Evolutionary conservation across 2,888 invertebrate genomes (phyloP), one percentile per base, ranked within the genome.

Genomic region (Chymomyza caudatula): DNA sequence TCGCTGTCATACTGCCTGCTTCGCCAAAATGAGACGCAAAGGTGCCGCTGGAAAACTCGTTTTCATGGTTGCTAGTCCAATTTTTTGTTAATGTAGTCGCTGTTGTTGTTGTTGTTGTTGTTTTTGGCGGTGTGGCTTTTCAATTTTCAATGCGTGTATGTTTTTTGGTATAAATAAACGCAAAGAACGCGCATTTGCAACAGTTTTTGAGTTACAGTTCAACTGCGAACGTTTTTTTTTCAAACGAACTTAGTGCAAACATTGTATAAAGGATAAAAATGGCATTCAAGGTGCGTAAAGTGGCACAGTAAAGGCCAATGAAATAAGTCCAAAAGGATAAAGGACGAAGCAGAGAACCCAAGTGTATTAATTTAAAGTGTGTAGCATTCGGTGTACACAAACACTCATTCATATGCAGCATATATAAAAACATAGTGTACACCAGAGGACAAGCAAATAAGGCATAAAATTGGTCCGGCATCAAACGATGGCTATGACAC

Each of bases 201-300:
- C 88, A 87, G 87, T 87, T 88, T 75, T 73, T 71, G 43, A 74
- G 71, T 55, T 75, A 73, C 62, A 72, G 67, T 68, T 69, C 60
- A 74, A 65, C 70, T 65, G 67, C 55, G 52, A 67, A 61, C 20
- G 22, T 19, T 11, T 56, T 59, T 58, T 56, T 62, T 43, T 43
- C 37, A 25, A 67, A 37, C 43, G 20, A 49, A 59, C 15, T 49
- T 15, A 20, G 44, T 62, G 52, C 64, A 65, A 56, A 60, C 44
- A n/a, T 17, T 59, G 8, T 68, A 63, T 57, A 60, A 43, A 49
- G 15, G 3, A 51, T 20, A 13, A 69, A 62, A 71, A 66, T 70
- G 86, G 86, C 87, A 71, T 87, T 88, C 65, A 87, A 87, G 86
- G 86, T 87, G 88, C 76, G 86, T 75, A 76, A 65, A 61, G 43